Evolutionary conservation across 1,140 invertebrate species (phyloP), one percentile per base, ranked within the genome.

Genomic region (Drosophila albomicans): DNA sequence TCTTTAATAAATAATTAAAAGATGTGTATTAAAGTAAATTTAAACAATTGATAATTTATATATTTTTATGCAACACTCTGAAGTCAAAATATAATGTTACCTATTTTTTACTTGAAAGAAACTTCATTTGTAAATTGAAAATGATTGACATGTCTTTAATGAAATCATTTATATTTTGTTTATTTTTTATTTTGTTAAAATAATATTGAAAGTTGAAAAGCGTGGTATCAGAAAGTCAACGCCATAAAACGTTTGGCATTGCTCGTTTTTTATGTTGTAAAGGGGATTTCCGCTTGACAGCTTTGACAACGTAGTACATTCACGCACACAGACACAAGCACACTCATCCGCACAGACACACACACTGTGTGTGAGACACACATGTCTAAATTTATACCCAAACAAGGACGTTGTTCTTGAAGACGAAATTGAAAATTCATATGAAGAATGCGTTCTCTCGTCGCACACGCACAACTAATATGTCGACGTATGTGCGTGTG

Each of bases 391-490:
- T 88, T 84, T 80, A 84, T 88, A 78, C 58, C 46, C 58, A 48
- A 61, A 43, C 16, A 45, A 46, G 56, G 48, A 38, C 56, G 63
- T 46, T 49, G 41, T 79, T 88, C 84, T 84, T 89, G 77, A 88
- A 84, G 82, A 89, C 48, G 58, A 89, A 89, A 89, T 89, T 89
- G 85, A 89, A 89, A 89, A 89, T 89, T 89, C 85, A 89, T 89
- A 76, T 78, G 78, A 70, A 66, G 63, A 46, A 63, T 65, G 64
- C 48, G 64, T 32, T 41, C 28, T n/a, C 38, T 56, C 28, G 28
- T 38, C 43, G 2, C 46, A 73, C 41, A 56, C 49, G 32, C 30
- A 58, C 35, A 56, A 54, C 13, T 15, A n/a, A 54, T 32, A 13
- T 43, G 13, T 48, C 6, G 5, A 15, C 32, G 38, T 46, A 16